Evolutionary conservation across 2,888 invertebrate species (phyloP), one percentile per base, ranked within the genome.

Genomic region (Elaeidobius kamerunicus): DNA sequence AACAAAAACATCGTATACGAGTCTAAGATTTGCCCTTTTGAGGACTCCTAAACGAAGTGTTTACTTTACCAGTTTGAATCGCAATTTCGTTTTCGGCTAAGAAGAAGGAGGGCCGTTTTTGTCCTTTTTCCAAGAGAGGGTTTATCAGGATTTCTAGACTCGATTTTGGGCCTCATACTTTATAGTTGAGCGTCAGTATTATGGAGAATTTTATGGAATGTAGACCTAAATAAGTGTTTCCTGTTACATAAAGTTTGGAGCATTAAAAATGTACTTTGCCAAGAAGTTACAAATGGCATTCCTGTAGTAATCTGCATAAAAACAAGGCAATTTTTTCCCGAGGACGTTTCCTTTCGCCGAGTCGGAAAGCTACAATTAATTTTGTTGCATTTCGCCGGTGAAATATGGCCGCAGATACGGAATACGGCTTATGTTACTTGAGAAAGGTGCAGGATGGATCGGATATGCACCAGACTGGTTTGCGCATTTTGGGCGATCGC

Each of bases 41-140:
- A 47, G 52, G 41, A 47, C 53, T 48, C 45, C 20, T 34, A 49
- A 56, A 56, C 52, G 52, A 56, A 56, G 56, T 56, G 56, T 56
- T 56, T 56, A 53, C 56, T 52, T 53, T 52, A 52, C 42, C 52
- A 52, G 56, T 56, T 56, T 56, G 56, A 56, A 47, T 56, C 52
- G 52, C 56, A 56, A 56, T 56, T 56, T 56, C 51, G 56, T 43
- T 56, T 52, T 48, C 53, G 15, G 48, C 30, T n/a, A n/a, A n/a
- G n/a, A n/a, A n/a, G n/a, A n/a, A n/a, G n/a, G n/a, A n/a, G 35
- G 40, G 12, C 28, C 39, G 46, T 49, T 32, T 54, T 48, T 53
- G 48, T 43, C 48, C 53, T 44, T 54, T 54, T 48, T n/a, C n/a
- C n/a, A n/a, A 3, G 34, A 47, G 30, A 17, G 40, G 39, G 43